phyloP scores from a whole-genome alignment of 2,113 vertebrate species.

The Rallus limicola region DNA sequence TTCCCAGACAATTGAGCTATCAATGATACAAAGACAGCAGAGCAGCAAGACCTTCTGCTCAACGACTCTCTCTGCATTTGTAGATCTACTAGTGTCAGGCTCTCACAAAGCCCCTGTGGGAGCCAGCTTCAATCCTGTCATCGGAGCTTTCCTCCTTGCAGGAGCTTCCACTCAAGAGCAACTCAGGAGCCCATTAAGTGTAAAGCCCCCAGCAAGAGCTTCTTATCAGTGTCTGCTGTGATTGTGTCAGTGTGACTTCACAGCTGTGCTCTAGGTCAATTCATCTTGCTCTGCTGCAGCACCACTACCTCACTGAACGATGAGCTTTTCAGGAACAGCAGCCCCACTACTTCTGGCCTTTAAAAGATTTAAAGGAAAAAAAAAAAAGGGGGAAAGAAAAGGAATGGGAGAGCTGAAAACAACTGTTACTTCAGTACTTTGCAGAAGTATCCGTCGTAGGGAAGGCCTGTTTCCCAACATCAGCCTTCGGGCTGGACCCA shows the following conservation, averaged over 20 bases:
- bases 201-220: constrained; percentile 45
- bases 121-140: constrained; percentile 48
- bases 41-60: constrained; percentile 47
- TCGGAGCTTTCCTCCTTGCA: constrained; percentile 8
- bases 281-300: constrained; percentile 14
- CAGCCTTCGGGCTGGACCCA: not conserved
- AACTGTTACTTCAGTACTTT: not conserved
- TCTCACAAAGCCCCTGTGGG: constrained; percentile 42
- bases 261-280: constrained; percentile 53
- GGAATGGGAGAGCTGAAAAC: not conserved
- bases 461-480: not conserved
- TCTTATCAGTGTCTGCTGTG: constrained; percentile 52
- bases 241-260: constrained; percentile 54
- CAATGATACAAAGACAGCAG: constrained; percentile 10
- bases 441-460: not conserved
- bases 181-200: constrained; percentile 45
- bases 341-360: not conserved
- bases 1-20: constrained; percentile 41
- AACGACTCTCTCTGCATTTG: constrained; percentile 25
- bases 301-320: not conserved
- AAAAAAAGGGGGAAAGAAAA: too few relatives aligned
- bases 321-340: constrained; percentile 9
- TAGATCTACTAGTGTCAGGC: not conserved
- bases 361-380: not conserved
- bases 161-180: constrained; percentile 48